Conservation (phyloP, 2,113 vertebrate genomes). For the Sceloporus undulatus region DNA sequence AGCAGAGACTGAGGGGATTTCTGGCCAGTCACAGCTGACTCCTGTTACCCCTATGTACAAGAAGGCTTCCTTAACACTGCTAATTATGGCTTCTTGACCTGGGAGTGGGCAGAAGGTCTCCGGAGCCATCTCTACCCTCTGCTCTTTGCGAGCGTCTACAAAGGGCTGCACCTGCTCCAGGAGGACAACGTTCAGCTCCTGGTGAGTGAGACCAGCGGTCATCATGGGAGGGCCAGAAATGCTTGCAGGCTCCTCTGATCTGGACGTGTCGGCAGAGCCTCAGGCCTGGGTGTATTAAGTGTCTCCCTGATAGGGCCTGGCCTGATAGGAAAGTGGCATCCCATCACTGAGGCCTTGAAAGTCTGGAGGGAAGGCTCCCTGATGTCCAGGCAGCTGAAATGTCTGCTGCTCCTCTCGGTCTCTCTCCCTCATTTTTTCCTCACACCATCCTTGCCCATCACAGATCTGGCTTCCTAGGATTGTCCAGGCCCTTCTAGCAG, state of each 20-base stretch:
- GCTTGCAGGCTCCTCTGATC: background rate
- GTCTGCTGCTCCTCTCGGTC: too few species aligned
- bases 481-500: conserved; percentile 86
- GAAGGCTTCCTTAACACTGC: conserved; percentile 74
- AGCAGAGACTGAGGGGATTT: too few species aligned
- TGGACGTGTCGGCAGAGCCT: background rate
- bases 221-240: background rate
- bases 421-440: background rate
- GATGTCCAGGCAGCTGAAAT: too few species aligned
- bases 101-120: conserved; percentile 92
- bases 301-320: too few species aligned
- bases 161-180: conserved; percentile 82
- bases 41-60: too few species aligned
- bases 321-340: too few species aligned
- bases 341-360: too few species aligned
- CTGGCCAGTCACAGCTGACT: too few species aligned
- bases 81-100: conserved; percentile 92
- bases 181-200: conserved; percentile 85
- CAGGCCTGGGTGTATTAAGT: too few species aligned
- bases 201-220: conserved; percentile 76
- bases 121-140: conserved; percentile 91
- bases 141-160: conserved; percentile 90
- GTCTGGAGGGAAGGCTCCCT: too few species aligned
- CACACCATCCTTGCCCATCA: background rate
- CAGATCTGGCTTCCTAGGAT: conserved; percentile 93